Base-by-base conservation (phyloP, 2,113 vertebrate species). In the Lutjanus erythropterus region DNA sequence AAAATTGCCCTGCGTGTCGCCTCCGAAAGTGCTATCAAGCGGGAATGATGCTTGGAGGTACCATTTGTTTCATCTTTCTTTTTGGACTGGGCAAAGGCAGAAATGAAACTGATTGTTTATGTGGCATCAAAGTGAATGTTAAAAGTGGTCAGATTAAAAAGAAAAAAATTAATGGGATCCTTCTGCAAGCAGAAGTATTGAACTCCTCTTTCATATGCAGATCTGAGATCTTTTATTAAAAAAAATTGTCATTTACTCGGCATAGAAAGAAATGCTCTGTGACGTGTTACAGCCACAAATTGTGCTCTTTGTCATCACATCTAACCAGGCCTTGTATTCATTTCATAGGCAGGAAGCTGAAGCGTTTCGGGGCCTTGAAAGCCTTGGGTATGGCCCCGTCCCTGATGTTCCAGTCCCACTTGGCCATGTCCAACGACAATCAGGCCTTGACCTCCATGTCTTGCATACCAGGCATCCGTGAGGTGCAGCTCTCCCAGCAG, bases 11-110 rank as follows among this genome's bases (percentile, higher is more conserved):
- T 1, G 97, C 98, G 0, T 99, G 98, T 91, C 98, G 98, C 55
- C 96, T 99, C 56, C 92, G 97, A 88, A 99, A 99, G 88, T 99
- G 98, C 89, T 99, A 97, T 82, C 97, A 99, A 83, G 97, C 98
- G 0, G 98, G 98, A 67, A 99, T 99, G 98, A 97, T 98, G 83
- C 96, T 99, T 7, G 98, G 98, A 98, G 98, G 98, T 99, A 96
- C 68, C 19, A 29, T 82, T 39, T 74, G 49, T 16, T 46, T 59
- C 19, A 6, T 62, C 80, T 75, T 14, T 70, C 9, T 71, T 70
- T 72, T 23, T 64, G 16, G 29, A 42, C 9, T 1, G 21, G 44
- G 23, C 23, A 31, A 5, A 9, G 19, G 16, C 29, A 53, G 21
- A 49, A n/a, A 37, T 52, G 0, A 62, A 23, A 56, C 9, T 5